Evolutionary conservation across 2,888 invertebrate species (phyloP).

Genomic region (Dryobota labecula): DNA sequence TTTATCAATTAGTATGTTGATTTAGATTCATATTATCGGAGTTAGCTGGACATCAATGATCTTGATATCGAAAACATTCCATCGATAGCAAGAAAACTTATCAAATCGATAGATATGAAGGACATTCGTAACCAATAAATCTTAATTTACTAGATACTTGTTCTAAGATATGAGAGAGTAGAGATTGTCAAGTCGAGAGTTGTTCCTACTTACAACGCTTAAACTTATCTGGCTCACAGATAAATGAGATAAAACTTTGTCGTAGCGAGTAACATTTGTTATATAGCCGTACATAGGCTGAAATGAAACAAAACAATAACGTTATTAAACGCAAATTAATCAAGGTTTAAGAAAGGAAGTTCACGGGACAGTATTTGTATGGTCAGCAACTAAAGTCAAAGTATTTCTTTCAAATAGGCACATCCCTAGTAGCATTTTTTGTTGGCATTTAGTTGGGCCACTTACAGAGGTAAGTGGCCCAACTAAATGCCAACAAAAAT

Average conservation of each 20-base stretch:
- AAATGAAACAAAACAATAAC: slow-evolving; percentile 8
- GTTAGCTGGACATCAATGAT: background rate
- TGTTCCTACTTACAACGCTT: background rate
- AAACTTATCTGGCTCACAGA: slow-evolving; percentile 4
- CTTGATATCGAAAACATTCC: background rate
- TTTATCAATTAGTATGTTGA: background rate
- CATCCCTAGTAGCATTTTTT: too few species aligned
- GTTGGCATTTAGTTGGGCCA: too few species aligned
- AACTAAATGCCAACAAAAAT: too few species aligned
- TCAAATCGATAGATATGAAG: background rate
- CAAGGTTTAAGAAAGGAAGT: background rate
- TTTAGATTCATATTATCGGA: background rate
- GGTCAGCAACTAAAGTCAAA: background rate
- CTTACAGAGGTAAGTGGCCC: too few species aligned
- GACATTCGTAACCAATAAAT: background rate
- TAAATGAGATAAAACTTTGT: slow-evolving; percentile 4
- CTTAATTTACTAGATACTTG: background rate
- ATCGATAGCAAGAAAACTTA: background rate
- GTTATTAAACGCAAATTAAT: slow-evolving; percentile 8
- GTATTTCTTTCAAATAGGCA: too few species aligned
- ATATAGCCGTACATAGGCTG: background rate
- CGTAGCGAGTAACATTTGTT: background rate
- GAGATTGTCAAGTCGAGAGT: background rate
- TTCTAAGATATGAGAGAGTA: background rate
- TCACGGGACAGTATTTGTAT: background rate